Percentiles rank a stretch among this genome's conserved stretches.
Conservation (phyloP, 2,797 vertebrate species). For the Eulemur albifrons region DNA sequence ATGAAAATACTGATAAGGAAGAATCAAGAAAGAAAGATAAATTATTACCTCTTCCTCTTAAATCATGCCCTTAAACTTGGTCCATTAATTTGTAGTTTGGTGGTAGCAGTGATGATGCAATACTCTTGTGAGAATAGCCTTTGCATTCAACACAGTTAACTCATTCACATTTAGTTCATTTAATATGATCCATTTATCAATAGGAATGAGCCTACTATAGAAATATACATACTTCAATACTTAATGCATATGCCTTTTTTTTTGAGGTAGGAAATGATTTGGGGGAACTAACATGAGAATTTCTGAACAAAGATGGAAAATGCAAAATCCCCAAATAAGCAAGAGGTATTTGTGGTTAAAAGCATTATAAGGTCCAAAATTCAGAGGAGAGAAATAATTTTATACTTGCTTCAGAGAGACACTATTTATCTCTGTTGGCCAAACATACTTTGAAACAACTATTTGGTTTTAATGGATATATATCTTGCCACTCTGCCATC, state of each 20-base stretch:
- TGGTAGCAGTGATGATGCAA: background rate
- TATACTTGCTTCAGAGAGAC: slow-evolving; percentile 57
- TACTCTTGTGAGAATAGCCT: background rate
- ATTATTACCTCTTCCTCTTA: background rate
- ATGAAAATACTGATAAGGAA: background rate
- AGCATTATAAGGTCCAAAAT: slow-evolving; percentile 30
- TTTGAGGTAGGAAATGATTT: slow-evolving; percentile 35
- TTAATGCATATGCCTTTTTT: background rate
- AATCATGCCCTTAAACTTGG: background rate
- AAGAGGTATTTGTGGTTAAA: slow-evolving; percentile 9
- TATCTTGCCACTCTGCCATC: slow-evolving; percentile 73
- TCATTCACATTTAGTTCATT: slow-evolving; percentile 35
- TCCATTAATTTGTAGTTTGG: background rate
- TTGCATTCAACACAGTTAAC: slow-evolving; percentile 20
- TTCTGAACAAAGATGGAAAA: slow-evolving; percentile 19
- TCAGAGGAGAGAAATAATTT: slow-evolving; percentile 31
- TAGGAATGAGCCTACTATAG: background rate
- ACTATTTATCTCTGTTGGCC: slow-evolving; percentile 74
- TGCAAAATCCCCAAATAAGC: slow-evolving; percentile 21
- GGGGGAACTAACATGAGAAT: slow-evolving; percentile 22
- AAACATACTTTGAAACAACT: slow-evolving; percentile 71
- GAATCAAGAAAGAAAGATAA: background rate
- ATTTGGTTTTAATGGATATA: slow-evolving; percentile 79
- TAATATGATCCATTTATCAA: slow-evolving; percentile 26
- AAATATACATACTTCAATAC: background rate